phyloP scores from a whole-genome alignment of 2,888 invertebrate species.

The Drosophila anomalata region DNA sequence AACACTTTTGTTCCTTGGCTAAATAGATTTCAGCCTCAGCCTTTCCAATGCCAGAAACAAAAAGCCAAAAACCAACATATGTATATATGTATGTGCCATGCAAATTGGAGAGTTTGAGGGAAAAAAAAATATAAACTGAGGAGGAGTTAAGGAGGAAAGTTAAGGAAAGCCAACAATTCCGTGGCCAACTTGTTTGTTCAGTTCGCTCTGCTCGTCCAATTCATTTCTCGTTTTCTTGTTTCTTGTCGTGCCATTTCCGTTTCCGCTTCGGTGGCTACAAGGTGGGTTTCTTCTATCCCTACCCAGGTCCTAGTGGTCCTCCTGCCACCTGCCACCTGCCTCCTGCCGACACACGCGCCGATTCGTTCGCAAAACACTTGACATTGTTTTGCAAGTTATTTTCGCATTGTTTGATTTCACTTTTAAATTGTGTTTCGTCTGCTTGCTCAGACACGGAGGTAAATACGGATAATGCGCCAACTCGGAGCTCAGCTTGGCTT shows the following conservation, averaged over 20 bases:
- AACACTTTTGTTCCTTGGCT: background rate
- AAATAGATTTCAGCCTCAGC: background rate
- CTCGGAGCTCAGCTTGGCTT: conserved; percentile 23
- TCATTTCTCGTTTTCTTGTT: conserved; percentile 37
- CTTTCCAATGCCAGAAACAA: background rate
- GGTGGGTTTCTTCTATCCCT: background rate
- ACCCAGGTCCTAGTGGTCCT: too few species aligned
- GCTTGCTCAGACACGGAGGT: conserved; percentile 62
- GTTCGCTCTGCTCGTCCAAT: conserved; percentile 33
- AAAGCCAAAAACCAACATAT: conserved; percentile 3
- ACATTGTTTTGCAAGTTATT: conserved; percentile 75
- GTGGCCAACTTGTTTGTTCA: conserved; percentile 20
- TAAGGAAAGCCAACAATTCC: conserved; percentile 11
- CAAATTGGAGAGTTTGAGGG: conserved; percentile 7
- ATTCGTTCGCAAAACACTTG: conserved; percentile 47
- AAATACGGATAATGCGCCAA: conserved; percentile 29
- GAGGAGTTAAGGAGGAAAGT: too few species aligned
- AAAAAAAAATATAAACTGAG: background rate
- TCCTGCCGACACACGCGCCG: conserved; percentile 5
- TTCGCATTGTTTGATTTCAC: conserved; percentile 78
- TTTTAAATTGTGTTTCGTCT: conserved; percentile 60
- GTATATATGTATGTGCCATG: conserved; percentile 4
- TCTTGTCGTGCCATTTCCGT: conserved; percentile 39
- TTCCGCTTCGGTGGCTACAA: conserved; percentile 23
- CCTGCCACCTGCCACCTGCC: too few species aligned